Evolutionary conservation across 2,113 vertebrate genomes (phyloP).

Genomic region (Bothrops jararaca): DNA sequence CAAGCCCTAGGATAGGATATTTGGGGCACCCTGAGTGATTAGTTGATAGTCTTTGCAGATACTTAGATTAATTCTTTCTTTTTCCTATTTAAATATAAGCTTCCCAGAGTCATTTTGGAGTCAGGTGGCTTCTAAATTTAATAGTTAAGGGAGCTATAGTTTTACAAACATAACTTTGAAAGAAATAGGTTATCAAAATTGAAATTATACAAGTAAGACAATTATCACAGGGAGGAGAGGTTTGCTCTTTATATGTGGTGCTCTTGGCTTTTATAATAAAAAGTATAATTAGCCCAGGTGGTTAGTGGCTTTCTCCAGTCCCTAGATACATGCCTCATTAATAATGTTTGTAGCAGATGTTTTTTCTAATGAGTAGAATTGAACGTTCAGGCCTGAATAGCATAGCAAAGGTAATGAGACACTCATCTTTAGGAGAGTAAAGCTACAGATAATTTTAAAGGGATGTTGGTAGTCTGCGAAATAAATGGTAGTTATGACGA

Average conservation of each 20-base stretch:
- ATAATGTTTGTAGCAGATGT: constrained; percentile 67
- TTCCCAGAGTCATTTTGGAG: not conserved
- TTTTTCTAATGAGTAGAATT: constrained; percentile 66
- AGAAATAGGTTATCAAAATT: constrained; percentile 9
- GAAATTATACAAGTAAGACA: constrained; percentile 26
- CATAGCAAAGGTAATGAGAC: constrained; percentile 54
- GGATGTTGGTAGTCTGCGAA: constrained; percentile 47
- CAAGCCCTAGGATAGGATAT: not conserved
- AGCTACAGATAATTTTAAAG: constrained; percentile 55
- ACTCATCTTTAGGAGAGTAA: constrained; percentile 34
- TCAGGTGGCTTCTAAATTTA: not conserved
- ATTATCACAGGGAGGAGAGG: constrained; percentile 36
- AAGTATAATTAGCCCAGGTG: constrained; percentile 59
- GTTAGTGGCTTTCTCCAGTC: constrained; percentile 59
- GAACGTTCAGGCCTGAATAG: constrained; percentile 61
- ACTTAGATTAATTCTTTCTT: not conserved
- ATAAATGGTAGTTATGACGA: constrained; percentile 54
- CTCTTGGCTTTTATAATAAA: constrained; percentile 49
- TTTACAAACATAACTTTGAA: constrained; percentile 31
- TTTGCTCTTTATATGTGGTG: constrained; percentile 38
- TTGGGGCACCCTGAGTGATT: not conserved
- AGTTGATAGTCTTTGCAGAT: not conserved
- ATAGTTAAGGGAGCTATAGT: not conserved
- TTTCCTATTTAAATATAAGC: not conserved
- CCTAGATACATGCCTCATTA: constrained; percentile 64